Evolutionary conservation across 2,113 vertebrate genomes (phyloP), one percentile per base, ranked within the genome.

Genomic region (Pelvicachromis taeniatus): DNA sequence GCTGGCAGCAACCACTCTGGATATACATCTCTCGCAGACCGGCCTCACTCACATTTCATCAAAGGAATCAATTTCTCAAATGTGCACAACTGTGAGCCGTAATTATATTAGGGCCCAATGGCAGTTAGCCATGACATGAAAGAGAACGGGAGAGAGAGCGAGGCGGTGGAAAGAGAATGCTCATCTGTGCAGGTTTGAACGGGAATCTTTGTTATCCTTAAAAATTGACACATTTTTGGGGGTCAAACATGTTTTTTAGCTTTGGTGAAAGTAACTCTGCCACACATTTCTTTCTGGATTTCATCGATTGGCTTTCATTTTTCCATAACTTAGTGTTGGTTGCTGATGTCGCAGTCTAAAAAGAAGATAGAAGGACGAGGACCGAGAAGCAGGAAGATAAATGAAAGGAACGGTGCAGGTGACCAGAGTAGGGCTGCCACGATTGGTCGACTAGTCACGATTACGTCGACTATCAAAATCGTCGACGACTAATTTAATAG

Each of bases 61-160:
- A 98, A 97, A 97, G 96, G 98, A 94, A 98, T 99, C 97, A 97
- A 99, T 99, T 98, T 98, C 97, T 99, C 97, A 99, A 98, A 98
- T 98, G 97, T 97, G 97, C 97, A 98, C 97, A 98, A 99, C 97
- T 98, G 98, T 97, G 97, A 97, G 96, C 97, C 96, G 96, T 99
- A 99, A 99, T 99, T 98, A 99, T 97, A 99, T 99, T 99, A 98
- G 96, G 95, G 96, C 96, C 95, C 96, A 93, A 95, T 98, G 97
- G 97, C 97, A 97, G 96, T 96, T 95, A 94, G 97, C 97, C 97
- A 97, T 96, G 96, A 91, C 91, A 91, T 87, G 88, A 87, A 85
- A 87, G 84, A 23, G 48, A 82, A 77, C 82, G 82, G 78, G 75
- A 70, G 85, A 82, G 56, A 61, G 83, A 61, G 80, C 29, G 29